Conservation (phyloP, 2,888 invertebrate species). For the Patella caerulea region DNA sequence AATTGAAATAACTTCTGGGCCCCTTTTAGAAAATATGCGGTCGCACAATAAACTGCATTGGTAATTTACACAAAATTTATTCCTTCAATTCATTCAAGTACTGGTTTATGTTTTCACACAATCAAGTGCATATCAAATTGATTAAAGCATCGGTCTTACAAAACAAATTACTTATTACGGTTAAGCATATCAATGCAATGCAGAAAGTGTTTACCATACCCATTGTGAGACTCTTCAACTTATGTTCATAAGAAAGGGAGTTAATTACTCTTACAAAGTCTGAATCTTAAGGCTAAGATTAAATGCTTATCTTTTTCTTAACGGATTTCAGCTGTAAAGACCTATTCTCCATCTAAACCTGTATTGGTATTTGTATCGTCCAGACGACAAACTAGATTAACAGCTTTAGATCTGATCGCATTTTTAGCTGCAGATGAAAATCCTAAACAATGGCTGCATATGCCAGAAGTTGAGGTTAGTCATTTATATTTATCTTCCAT, state of each 20-base stretch:
- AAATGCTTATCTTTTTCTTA: slow-evolving; percentile 9
- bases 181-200: not conserved
- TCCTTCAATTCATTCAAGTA: too few relatives aligned
- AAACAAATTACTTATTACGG: not conserved
- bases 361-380: slow-evolving; percentile 92
- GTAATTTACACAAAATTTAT: too few relatives aligned
- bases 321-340: slow-evolving; percentile 80
- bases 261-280: too few relatives aligned
- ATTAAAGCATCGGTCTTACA: too few relatives aligned
- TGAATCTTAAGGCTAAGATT: not conserved
- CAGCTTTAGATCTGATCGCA: slow-evolving; percentile 89
- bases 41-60: too few relatives aligned
- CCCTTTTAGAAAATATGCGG: too few relatives aligned
- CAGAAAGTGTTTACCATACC: slow-evolving; percentile 2
- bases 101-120: too few relatives aligned
- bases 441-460: slow-evolving; percentile 95
- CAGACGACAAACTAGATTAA: slow-evolving; percentile 94
- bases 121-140: too few relatives aligned
- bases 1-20: too few relatives aligned
- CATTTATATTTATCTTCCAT: not conserved
- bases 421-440: slow-evolving; percentile 88
- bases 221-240: too few relatives aligned
- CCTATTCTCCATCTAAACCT: slow-evolving; percentile 92
- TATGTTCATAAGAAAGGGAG: too few relatives aligned
- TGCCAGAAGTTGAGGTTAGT: slow-evolving; percentile 81